Conservation (phyloP, 2,113 vertebrate species). For the Urocynchramus pylzowi region DNA sequence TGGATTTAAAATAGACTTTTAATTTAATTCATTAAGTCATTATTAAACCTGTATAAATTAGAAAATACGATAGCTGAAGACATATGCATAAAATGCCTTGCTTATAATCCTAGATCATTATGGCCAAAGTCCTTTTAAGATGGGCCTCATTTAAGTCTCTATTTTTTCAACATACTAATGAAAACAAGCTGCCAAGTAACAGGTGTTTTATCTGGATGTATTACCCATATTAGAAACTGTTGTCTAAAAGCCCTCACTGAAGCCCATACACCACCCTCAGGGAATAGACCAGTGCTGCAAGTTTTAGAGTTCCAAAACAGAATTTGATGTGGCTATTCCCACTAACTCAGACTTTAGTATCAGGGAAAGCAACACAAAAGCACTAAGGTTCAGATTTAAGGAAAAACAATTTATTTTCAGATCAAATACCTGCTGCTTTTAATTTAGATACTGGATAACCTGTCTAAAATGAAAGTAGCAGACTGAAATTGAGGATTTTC, state of each 20-base stretch:
- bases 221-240: background rate
- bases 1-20: background rate
- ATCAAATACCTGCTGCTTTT: conserved; percentile 60
- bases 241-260: background rate
- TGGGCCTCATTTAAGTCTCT: background rate
- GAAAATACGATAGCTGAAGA: background rate
- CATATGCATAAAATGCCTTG: background rate
- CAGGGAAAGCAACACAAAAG: background rate
- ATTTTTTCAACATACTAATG: background rate
- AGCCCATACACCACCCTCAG: background rate
- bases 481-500: conserved; percentile 8
- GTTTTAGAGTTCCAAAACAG: background rate
- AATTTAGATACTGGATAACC: conserved; percentile 66
- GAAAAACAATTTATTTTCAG: conserved; percentile 67
- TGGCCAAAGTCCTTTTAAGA: background rate
- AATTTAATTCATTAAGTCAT: background rate
- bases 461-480: conserved; percentile 32
- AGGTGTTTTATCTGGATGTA: background rate
- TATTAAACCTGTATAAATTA: background rate
- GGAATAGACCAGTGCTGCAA: background rate
- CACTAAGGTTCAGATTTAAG: background rate
- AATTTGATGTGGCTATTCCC: background rate
- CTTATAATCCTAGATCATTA: background rate
- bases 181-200: background rate
- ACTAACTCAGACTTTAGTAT: background rate